phyloP scores from a whole-genome alignment of 2,797 vertebrate genomes.

The Oreochromis grahami region DNA sequence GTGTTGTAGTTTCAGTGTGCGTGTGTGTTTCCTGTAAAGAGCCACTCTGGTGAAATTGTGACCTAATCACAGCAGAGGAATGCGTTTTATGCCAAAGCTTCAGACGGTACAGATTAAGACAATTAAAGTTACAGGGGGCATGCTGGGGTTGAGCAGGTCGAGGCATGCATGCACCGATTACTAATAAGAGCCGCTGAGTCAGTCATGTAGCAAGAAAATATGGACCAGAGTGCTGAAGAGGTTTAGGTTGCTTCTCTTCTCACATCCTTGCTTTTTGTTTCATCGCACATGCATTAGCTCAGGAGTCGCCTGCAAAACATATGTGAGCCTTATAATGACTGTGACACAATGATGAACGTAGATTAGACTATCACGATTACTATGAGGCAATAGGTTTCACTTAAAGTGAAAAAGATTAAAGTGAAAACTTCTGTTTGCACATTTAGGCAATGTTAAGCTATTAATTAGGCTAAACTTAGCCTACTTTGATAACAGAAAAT shows the following conservation, averaged over 20 bases:
- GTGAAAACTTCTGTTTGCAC: background rate
- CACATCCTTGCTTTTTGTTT: background rate
- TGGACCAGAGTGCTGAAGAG: background rate
- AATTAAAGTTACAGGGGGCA: background rate
- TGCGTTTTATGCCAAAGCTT: constrained; percentile 18
- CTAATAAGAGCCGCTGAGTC: background rate
- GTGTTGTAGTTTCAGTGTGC: constrained; percentile 38
- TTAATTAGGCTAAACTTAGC: background rate
- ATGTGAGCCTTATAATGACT: background rate
- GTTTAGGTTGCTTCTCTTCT: background rate
- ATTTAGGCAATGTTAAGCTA: background rate
- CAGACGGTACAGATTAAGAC: background rate
- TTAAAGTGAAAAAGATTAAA: background rate
- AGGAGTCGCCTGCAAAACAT: background rate
- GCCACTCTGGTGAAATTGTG: constrained; percentile 21
- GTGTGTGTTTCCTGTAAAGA: constrained; percentile 43
- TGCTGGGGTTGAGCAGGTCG: background rate
- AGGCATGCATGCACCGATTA: background rate
- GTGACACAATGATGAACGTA: background rate
- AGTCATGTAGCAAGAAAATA: background rate
- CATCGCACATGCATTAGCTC: background rate
- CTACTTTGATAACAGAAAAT: background rate
- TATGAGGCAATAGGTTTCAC: background rate
- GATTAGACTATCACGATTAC: background rate
- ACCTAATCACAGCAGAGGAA: constrained; percentile 18